phyloP scores from a whole-genome alignment of 2,888 invertebrate species.

The Zaprionus bogoriensis region DNA sequence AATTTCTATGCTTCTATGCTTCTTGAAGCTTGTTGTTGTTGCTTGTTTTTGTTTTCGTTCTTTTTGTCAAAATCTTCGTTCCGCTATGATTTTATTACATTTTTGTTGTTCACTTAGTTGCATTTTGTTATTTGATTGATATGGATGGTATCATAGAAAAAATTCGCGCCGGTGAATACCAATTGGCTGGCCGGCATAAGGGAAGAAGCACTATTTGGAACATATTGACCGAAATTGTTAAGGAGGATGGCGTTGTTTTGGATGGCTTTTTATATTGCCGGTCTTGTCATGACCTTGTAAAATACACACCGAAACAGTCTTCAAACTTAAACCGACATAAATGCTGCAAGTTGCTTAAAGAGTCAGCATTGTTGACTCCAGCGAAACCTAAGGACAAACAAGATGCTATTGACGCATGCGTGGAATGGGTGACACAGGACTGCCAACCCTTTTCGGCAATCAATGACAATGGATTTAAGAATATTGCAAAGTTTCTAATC shows the following conservation, averaged over 20 bases:
- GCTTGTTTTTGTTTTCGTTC: no score
- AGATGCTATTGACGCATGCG: constrained; percentile 20
- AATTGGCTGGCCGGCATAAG: background rate
- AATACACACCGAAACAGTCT: constrained; percentile 20
- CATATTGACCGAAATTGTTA: background rate
- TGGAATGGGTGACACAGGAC: constrained; percentile 33
- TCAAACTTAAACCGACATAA: constrained; percentile 37
- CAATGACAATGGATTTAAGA: constrained; percentile 25
- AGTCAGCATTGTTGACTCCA: constrained; percentile 12
- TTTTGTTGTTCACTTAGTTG: no score
- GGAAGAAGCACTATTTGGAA: background rate
- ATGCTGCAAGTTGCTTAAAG: constrained; percentile 30
- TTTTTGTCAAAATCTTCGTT: no score
- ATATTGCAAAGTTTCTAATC: constrained; percentile 29
- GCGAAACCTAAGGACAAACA: constrained; percentile 23
- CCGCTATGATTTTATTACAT: no score
- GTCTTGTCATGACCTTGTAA: constrained; percentile 16
- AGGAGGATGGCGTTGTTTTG: constrained; percentile 29
- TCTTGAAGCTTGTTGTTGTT: no score
- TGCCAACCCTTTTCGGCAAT: constrained; percentile 36
- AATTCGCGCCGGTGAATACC: no score
- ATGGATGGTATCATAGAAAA: no score
- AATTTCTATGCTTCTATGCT: no score
- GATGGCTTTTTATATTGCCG: no score
- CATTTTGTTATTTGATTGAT: no score